Evolutionary conservation across 2,113 vertebrate genomes (phyloP).

Genomic region (Lanius ludovicianus): DNA sequence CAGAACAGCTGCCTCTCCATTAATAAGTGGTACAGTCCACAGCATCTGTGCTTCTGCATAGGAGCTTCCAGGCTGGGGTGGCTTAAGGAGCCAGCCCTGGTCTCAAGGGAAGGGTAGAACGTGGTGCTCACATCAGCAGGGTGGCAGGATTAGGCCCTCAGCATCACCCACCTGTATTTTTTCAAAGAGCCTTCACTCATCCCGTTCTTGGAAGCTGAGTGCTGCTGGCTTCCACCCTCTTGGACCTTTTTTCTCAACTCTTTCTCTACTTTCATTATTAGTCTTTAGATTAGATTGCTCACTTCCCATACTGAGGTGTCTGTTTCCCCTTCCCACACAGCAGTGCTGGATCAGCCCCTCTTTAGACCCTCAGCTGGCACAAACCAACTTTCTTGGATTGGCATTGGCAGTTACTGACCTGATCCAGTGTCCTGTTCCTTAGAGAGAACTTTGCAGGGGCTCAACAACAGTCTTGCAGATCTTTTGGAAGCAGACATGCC

Average conservation of each 20-base stretch:
- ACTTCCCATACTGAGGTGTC: not conserved
- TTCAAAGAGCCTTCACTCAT: not conserved
- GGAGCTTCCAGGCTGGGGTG: not conserved
- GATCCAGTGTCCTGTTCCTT: not conserved
- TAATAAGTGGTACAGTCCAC: not conserved
- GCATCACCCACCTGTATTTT: accelerated
- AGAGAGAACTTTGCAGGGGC: not conserved
- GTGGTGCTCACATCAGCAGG: not conserved
- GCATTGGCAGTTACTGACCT: not conserved
- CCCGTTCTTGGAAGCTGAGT: not conserved
- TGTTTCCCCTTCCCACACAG: not conserved
- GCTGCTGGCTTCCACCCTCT: not conserved
- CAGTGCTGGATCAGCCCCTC: not conserved
- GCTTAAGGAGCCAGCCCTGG: not conserved
- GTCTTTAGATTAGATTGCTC: not conserved
- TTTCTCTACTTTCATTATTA: not conserved
- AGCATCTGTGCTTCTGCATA: not conserved
- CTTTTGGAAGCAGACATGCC: not conserved
- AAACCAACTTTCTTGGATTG: not conserved
- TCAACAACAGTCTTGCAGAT: not conserved
- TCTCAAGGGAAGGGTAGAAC: not conserved
- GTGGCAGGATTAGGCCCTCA: not conserved
- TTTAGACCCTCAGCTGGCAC: not conserved
- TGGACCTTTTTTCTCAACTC: not conserved
- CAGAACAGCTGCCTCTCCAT: not conserved